phyloP scores from a whole-genome alignment of 2,888 invertebrate species.

The Hemistola chrysoprasaria region DNA sequence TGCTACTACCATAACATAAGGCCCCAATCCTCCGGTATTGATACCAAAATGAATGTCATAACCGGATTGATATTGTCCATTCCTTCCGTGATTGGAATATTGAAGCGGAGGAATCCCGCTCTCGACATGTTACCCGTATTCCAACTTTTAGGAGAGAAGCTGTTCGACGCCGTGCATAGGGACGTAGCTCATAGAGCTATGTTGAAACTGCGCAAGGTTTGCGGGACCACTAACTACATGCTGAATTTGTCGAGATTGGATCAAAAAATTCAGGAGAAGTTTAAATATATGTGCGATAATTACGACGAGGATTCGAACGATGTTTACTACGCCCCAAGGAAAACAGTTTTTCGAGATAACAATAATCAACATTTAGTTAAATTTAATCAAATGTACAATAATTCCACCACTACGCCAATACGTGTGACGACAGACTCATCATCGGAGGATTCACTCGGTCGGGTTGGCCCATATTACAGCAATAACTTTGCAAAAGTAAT shows the following conservation, averaged over 20 bases:
- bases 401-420: slow-evolving; percentile 50
- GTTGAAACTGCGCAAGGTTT: slow-evolving; percentile 85
- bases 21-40: slow-evolving; percentile 75
- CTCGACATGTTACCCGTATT: slow-evolving; percentile 77
- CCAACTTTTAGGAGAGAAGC: slow-evolving; percentile 79
- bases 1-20: slow-evolving; percentile 84
- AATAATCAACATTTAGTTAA: slow-evolving; percentile 58
- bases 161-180: slow-evolving; percentile 79
- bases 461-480: slow-evolving; percentile 54
- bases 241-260: slow-evolving; percentile 72
- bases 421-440: slow-evolving; percentile 66
- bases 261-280: slow-evolving; percentile 76
- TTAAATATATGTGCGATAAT: slow-evolving; percentile 63
- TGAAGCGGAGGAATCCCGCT: slow-evolving; percentile 69
- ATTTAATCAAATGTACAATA: slow-evolving; percentile 62
- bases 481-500: slow-evolving; percentile 85
- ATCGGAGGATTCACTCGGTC: slow-evolving; percentile 84
- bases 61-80: slow-evolving; percentile 85
- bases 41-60: slow-evolving; percentile 79
- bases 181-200: slow-evolving; percentile 88
- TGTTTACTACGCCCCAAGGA: slow-evolving; percentile 71
- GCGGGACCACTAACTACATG: slow-evolving; percentile 86
- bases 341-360: slow-evolving; percentile 45
- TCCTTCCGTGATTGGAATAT: slow-evolving; percentile 83
- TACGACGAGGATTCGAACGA: slow-evolving; percentile 75